phyloP scores from a whole-genome alignment of 2,797 vertebrate species.

The Poeciliopsis turneri region DNA sequence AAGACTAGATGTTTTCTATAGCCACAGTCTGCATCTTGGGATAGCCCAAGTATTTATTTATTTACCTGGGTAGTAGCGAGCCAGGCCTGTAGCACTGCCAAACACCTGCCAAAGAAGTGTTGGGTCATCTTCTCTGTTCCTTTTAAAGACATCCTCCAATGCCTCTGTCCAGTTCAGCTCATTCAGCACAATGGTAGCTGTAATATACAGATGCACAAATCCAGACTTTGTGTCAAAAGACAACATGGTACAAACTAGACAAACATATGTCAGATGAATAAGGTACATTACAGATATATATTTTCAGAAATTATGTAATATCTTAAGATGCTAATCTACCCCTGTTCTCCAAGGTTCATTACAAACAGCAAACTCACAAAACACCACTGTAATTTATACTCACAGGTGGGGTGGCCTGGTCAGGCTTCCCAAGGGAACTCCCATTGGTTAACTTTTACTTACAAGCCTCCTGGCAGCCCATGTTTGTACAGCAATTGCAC shows the following conservation, averaged over 20 bases:
- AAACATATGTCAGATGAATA: too few species aligned
- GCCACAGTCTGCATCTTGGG: neutral
- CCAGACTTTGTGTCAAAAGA: neutral
- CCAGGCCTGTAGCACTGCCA: constrained; percentile 94
- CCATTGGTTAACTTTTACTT: too few species aligned
- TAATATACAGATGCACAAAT: constrained; percentile 1
- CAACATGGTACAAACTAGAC: neutral
- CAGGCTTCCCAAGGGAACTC: too few species aligned
- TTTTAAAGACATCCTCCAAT: constrained; percentile 91
- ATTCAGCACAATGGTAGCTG: constrained; percentile 94
- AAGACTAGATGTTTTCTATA: neutral
- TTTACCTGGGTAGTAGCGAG: constrained; percentile 90
- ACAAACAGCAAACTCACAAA: too few species aligned
- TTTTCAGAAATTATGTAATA: neutral
- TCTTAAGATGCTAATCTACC: too few species aligned
- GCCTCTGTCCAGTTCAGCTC: constrained; percentile 96
- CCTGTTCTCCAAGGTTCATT: too few species aligned
- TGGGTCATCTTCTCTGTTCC: constrained; percentile 92
- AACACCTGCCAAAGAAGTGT: constrained; percentile 96
- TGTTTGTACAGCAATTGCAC: too few species aligned
- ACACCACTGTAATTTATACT: too few species aligned
- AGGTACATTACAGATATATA: neutral
- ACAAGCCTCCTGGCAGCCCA: too few species aligned
- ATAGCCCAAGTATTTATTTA: neutral
- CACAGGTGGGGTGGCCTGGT: too few species aligned